These are phyloP conservation scores for Calyptomena viridis DNA, from an alignment of 2,113 vertebrate genomes.

Conservation along the genomic window DNA sequence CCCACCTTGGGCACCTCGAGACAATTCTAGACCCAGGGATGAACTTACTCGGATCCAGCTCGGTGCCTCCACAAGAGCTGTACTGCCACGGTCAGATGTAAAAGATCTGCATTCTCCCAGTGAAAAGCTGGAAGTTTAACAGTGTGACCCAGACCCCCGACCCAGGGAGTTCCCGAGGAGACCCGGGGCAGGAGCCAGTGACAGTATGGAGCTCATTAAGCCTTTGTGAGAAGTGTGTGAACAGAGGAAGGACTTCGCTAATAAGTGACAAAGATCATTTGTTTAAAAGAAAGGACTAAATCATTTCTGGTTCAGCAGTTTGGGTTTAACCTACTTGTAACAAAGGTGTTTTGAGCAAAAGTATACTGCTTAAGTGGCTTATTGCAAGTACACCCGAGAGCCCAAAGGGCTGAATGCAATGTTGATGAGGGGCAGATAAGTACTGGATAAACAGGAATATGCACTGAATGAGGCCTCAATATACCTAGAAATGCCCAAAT, in stretches of 20 bases:
- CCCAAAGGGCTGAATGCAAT: neutral
- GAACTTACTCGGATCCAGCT: neutral
- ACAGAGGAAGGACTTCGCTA: neutral
- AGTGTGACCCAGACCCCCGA: neutral
- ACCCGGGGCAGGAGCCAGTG: neutral
- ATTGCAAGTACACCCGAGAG: neutral
- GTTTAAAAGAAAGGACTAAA: slow-evolving; percentile 36
- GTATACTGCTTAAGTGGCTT: slow-evolving; percentile 21
- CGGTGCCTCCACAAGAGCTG: neutral
- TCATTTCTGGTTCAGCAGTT: slow-evolving; percentile 3
- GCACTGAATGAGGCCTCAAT: neutral
- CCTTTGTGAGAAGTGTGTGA: neutral
- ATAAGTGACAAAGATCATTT: slow-evolving; percentile 56
- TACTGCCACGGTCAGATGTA: neutral
- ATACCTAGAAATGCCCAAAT: neutral
- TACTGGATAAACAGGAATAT: neutral
- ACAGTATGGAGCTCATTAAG: neutral
- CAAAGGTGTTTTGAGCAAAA: slow-evolving; percentile 52
- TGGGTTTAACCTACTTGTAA: slow-evolving; percentile 45
- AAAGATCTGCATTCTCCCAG: neutral
- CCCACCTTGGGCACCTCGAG: neutral
- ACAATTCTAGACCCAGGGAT: neutral
- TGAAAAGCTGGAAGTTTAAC: neutral
- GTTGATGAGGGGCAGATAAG: neutral
- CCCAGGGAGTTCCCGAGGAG: fast-evolving